Conservation (phyloP, 37 sponge, comb jelly and placozoan genomes). For the Beroe forskalii region DNA sequence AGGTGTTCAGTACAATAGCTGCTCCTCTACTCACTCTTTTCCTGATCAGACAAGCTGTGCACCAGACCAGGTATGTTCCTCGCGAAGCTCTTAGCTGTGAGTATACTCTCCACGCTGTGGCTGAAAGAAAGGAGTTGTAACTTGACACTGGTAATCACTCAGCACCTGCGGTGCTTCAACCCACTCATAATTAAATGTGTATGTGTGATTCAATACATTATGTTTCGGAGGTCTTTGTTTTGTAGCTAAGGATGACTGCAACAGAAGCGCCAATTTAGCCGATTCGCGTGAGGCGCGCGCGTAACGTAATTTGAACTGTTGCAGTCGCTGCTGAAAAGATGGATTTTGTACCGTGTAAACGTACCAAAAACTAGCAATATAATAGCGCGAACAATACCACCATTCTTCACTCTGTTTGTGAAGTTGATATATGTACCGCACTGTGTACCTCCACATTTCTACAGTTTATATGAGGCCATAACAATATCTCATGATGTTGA, state of each 20-base stretch:
- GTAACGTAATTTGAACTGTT: slow-evolving; percentile 33
- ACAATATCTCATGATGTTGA: too few species aligned
- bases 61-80: slow-evolving; percentile 35
- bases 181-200: too few species aligned
- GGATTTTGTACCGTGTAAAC: neutral
- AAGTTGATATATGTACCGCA: neutral
- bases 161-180: too few species aligned
- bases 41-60: slow-evolving; percentile 32
- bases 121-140: too few species aligned
- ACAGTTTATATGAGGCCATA: too few species aligned
- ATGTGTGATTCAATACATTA: too few species aligned
- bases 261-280: too few species aligned
- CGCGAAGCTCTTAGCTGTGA: slow-evolving; percentile 44
- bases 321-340: slow-evolving; percentile 51
- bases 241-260: too few species aligned
- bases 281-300: too few species aligned
- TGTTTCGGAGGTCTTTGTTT: too few species aligned
- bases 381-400: neutral
- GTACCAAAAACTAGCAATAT: neutral
- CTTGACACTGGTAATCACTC: too few species aligned
- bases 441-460: neutral
- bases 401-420: neutral
- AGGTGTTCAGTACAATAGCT: too few species aligned
- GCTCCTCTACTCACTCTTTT: slow-evolving; percentile 61
- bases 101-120: slow-evolving; percentile 36